Evolutionary conservation across 2,797 vertebrate genomes (phyloP), one percentile per base, ranked within the genome.

Genomic region (Ispidina lecontei): DNA sequence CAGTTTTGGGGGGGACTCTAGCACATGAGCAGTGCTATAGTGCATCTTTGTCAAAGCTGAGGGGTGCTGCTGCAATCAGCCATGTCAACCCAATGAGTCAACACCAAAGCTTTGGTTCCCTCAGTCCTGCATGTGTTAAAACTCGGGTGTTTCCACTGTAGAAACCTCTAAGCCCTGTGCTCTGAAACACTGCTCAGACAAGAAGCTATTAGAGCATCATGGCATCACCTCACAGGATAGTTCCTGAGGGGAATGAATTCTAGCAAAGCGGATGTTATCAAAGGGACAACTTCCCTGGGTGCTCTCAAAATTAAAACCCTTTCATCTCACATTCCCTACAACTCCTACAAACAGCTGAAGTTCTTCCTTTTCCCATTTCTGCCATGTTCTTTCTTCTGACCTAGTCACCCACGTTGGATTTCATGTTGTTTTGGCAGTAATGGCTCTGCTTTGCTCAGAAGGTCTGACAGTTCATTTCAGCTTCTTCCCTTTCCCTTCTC

Each of bases 81-180:
- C 41, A 12, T 4, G 6, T 9, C 62, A 33, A 44, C 43, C 29
- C 49, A 15, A 75, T 11, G 20, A 56, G 14, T 21, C 9, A 69
- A 55, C 15, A 28, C 9, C 68, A 81, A 47, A 72, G 25, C 20
- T 54, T 25, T 46, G 65, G 14, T 33, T 75, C 35, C 19, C 46
- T 41, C 41, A 54, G 8, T 35, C 18, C 54, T 65, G 19, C 3
- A 5, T 3, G 17, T 33, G 21, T n/a, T 65, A 33, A 52, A 62
- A 80, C 19, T 3, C 20, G 41, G 14, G n/a, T 33, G 49, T n/a
- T 55, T 79, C 9, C 9, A 58, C 43, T 16, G 49, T 10, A 51
- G 49, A 65, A 77, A 68, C 0, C 0, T 0, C 1, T 3, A 7
- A 84, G 64, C 64, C 31, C 16, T 33, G 31, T 19, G 35, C 52